Percentiles rank a stretch among this genome's conserved stretches.
Evolutionary conservation across 2,113 vertebrate genomes (phyloP).

Genomic region (Corythornis vintsioides): DNA sequence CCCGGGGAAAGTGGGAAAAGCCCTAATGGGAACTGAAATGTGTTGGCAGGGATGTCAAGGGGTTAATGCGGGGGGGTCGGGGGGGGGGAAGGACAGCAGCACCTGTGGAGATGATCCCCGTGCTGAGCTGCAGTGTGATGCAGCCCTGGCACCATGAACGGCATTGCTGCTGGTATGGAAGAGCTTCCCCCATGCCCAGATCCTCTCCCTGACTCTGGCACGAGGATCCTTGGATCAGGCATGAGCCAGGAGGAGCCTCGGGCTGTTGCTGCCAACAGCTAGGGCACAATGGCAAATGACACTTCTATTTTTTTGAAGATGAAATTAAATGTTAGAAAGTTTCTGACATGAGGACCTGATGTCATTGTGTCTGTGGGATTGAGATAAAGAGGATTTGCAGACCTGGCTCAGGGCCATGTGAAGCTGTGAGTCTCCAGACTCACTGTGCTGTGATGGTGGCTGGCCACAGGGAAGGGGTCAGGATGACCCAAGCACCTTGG

Average conservation of each 20-base stretch:
- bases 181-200: neutral
- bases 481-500: neutral
- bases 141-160: neutral
- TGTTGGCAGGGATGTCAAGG: neutral
- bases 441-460: neutral
- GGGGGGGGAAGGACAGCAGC: neutral
- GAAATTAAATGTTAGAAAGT: neutral
- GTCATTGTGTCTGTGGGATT: accelerated
- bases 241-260: neutral
- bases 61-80: neutral
- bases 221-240: neutral
- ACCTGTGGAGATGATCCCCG: neutral
- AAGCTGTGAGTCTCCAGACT: neutral
- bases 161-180: neutral
- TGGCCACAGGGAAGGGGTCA: neutral
- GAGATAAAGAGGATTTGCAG: neutral
- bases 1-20: neutral
- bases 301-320: neutral
- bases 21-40: neutral
- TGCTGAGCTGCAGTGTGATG: neutral
- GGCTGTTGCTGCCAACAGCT: neutral
- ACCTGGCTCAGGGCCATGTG: neutral
- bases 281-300: neutral
- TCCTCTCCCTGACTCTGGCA: neutral
- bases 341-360: neutral